Evolutionary conservation across 1,140 invertebrate species (phyloP), one percentile per base, ranked within the genome.

Genomic region (Macrotrachela quadricornifera): DNA sequence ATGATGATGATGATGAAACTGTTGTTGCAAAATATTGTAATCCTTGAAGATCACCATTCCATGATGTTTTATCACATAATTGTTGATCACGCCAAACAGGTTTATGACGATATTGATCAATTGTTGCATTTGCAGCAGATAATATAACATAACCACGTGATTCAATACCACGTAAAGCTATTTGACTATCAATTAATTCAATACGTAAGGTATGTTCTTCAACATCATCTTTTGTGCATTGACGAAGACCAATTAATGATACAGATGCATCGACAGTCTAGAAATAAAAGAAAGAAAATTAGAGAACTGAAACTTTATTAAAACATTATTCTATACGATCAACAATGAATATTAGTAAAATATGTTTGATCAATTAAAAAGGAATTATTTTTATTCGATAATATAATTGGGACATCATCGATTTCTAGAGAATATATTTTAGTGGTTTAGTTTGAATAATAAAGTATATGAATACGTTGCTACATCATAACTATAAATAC

Each of bases 71-170:
- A 11, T 84, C 80, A 14, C 87, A 81, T 0, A 91, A 72, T 15
- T 84, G 83, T 56, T 80, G 73, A 60, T 88, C 79, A 51, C 81
- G 78, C 86, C 86, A 92, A 1, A 87, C 82, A 1, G 87, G 84
- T n/a, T 79, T 73, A 64, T 95, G 87, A 53, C 85, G 77, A 47
- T 82, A 75, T 66, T 95, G 87, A 6, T 85, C 68, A 58, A 96
- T 85, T 69, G 90, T 83, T 0, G 90, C 85, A 62, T 91, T 88
- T 1, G 90, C 85, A 6, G 91, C 86, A 63, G 85, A 90, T 49
- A 96, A 74, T 46, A 97, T 87, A 13, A 97, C 83, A 71, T 96
- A 96, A 15, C 91, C 91, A 52, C 82, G 80, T 0, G 87, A 90
- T 73, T 95, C 90, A 64, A 84, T 86, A 21, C 90, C 90, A 70